Conservation (phyloP, 2,113 vertebrate species). For the Chiloscyllium plagiosum region DNA sequence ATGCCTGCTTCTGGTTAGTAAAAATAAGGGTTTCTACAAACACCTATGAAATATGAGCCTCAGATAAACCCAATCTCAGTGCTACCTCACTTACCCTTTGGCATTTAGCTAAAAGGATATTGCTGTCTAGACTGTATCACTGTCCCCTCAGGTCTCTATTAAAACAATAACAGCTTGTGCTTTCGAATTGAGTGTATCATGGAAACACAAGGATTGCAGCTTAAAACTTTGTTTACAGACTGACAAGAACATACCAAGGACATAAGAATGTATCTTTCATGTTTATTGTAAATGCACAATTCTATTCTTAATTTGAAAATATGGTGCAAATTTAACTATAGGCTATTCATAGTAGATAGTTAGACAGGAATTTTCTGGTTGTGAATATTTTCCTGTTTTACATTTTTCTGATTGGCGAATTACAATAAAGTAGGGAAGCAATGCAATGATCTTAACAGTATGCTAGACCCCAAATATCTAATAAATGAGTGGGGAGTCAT, state of each 20-base stretch:
- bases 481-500: background rate
- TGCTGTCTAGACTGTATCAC: constrained; percentile 2
- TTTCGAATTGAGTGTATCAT: background rate
- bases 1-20: background rate
- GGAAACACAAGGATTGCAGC: background rate
- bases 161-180: background rate
- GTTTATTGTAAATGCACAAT: background rate
- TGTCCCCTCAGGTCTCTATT: background rate
- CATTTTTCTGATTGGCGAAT: background rate
- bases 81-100: background rate
- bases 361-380: background rate
- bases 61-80: background rate
- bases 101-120: background rate
- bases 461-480: background rate
- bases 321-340: background rate
- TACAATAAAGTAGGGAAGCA: background rate
- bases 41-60: background rate
- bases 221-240: background rate
- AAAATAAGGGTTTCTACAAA: background rate
- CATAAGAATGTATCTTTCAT: background rate
- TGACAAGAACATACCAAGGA: background rate
- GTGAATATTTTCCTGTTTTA: background rate
- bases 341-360: background rate
- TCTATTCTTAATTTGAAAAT: background rate
- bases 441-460: background rate